A percentile compares a stretch with the other conserved stretches of the same genome.
Conservation (phyloP, 1,140 invertebrate species). For the Eufriesea mexicana region DNA sequence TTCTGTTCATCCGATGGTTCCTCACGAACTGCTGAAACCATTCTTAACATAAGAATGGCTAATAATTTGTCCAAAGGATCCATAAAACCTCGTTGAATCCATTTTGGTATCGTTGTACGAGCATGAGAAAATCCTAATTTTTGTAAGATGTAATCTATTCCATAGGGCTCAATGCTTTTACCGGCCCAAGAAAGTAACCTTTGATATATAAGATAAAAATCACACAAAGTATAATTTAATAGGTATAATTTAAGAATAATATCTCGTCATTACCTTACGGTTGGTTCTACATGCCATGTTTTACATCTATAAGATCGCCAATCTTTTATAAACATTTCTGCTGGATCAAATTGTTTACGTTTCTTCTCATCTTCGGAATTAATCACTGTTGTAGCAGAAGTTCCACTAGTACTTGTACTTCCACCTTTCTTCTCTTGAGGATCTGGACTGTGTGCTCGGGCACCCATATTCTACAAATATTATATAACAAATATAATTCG, state of each 20-base stretch:
- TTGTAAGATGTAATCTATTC: slow-evolving; percentile 98
- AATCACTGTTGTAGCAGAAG: slow-evolving; percentile 61
- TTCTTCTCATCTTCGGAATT: slow-evolving; percentile 80
- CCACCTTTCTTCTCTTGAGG: slow-evolving; percentile 73
- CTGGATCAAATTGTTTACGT: slow-evolving; percentile 82
- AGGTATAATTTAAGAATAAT: slow-evolving; percentile 22
- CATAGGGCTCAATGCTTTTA: slow-evolving; percentile 97
- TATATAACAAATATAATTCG: slow-evolving; percentile 55
- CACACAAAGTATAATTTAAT: background rate
- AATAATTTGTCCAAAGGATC: slow-evolving; percentile 96
- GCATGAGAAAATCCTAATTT: slow-evolving; percentile 98
- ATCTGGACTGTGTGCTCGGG: slow-evolving; percentile 81
- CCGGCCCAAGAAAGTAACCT: slow-evolving; percentile 97
- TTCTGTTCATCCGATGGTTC: slow-evolving; percentile 74
- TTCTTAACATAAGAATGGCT: slow-evolving; percentile 87
- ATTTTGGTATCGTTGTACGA: slow-evolving; percentile 98
- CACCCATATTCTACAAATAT: slow-evolving; percentile 73
- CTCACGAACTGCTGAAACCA: slow-evolving; percentile 82
- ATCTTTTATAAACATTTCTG: slow-evolving; percentile 90
- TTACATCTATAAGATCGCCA: slow-evolving; percentile 96
- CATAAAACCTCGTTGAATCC: slow-evolving; percentile 98
- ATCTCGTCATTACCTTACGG: slow-evolving; percentile 88
- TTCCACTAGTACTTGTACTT: slow-evolving; percentile 48
- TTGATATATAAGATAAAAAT: slow-evolving; percentile 36
- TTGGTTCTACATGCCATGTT: slow-evolving; percentile 99